Base-by-base conservation (phyloP, 1,140 invertebrate genomes). In the Drosophila sechellia region DNA sequence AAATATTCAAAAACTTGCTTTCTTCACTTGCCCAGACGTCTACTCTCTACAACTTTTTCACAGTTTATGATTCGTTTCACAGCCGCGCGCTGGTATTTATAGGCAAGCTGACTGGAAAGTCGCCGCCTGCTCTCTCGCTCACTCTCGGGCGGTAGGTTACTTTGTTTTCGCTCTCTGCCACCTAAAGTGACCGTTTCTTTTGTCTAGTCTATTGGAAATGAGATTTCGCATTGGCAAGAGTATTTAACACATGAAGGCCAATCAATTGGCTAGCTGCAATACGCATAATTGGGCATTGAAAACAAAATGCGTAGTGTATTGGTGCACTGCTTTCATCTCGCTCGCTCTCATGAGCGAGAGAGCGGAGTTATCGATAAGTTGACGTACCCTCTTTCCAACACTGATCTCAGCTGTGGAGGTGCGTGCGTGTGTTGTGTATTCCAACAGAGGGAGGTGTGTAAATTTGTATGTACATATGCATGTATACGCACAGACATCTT, bases 1-100 rank as follows among this genome's bases (percentile, higher is more conserved):
- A 69, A 39, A 37, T 74, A 48, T 43, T 35, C 63, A 68, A 77
- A 66, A 77, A 69, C 73, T 77, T 68, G 55, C 56, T 77, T 56
- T 8, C 10, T 22, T 15, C 20, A 35, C 13, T 53, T 15, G 17
- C 13, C 27, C 17, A 2, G 13, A 48, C 46, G 20, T 63, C 13
- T 13, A 17, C n/a, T 49, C 63, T 60, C 52, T 15, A 60, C 63
- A 61, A 77, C 45, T 77, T 76, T 77, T 35, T 77, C 61, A 59
- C 50, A 39, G 39, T 20, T 15, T 15, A 5, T 75, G 48, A 2
- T 2, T 27, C 10, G 35, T 17, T 59, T 22, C 5, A 2, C 0
- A 1, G 1, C 34, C 8, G 22, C n/a, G 4, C 39, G 60, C 50
- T 31, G 35, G 25, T 77, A 77, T 69, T 77, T 77, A 77, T 77